Percentiles rank a stretch among this genome's conserved stretches.
phyloP scores from a whole-genome alignment of 2,888 invertebrate species.

The Leptodirus hochenwartii region DNA sequence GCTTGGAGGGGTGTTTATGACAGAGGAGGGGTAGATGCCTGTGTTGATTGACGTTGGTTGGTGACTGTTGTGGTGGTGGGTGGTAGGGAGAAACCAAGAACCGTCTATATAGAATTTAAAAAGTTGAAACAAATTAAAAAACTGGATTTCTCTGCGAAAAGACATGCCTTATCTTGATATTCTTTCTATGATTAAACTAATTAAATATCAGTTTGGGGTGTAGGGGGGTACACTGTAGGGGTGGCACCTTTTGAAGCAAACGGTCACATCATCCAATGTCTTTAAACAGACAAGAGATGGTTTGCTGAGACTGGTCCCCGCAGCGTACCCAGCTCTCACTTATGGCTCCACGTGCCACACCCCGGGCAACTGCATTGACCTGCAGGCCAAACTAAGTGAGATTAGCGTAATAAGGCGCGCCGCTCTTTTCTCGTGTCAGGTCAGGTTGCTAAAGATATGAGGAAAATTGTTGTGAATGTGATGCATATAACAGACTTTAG shows the following conservation, averaged over 20 bases:
- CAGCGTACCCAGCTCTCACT: constrained; percentile 7
- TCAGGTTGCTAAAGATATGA: too few species aligned
- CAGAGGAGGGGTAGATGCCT: too few species aligned
- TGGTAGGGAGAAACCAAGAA: constrained; percentile 27
- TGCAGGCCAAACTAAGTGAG: constrained; percentile 8
- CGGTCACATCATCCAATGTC: constrained; percentile 6
- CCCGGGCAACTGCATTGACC: constrained; percentile 7
- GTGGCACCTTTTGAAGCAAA: not conserved
- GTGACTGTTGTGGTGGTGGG: constrained; percentile 24
- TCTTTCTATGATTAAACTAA: not conserved
- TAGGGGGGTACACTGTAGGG: not conserved
- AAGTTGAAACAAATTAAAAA: too few species aligned
- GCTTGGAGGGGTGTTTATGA: too few species aligned
- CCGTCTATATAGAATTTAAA: constrained; percentile 22
- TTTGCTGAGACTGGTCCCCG: constrained; percentile 5
- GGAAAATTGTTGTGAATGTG: too few species aligned
- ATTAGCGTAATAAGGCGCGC: constrained; percentile 6
- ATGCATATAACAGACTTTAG: too few species aligned
- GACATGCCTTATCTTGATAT: constrained; percentile 5
- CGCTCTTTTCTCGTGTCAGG: too few species aligned
- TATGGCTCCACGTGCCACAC: constrained; percentile 8
- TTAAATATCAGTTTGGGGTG: not conserved
- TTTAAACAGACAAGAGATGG: constrained; percentile 7
- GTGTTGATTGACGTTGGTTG: constrained; percentile 18
- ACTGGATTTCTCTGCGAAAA: too few species aligned